These are phyloP conservation scores for Drosophila pseudoananassae DNA, from an alignment of 1,140 invertebrate species.

Conservation along the genomic window DNA sequence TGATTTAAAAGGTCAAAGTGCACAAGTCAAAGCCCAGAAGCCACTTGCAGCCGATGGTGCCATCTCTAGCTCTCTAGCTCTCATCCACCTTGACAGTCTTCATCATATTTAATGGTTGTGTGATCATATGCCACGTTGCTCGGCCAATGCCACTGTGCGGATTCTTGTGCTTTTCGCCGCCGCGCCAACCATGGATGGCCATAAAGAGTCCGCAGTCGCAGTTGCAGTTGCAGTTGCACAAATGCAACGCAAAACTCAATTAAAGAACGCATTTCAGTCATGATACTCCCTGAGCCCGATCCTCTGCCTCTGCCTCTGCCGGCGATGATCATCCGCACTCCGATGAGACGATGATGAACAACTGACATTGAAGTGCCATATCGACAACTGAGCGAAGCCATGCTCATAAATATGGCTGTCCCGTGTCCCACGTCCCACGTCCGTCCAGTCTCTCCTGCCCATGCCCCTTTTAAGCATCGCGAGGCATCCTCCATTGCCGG, in stretches of 20 bases:
- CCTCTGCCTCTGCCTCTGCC: background rate
- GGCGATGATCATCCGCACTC: constrained; percentile 31
- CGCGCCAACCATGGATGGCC: constrained; percentile 44
- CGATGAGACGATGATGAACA: constrained; percentile 70
- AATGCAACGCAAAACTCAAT: constrained; percentile 80
- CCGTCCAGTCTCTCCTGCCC: background rate
- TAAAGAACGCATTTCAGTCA: constrained; percentile 78
- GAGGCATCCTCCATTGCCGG: background rate
- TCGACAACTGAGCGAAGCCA: constrained; percentile 66
- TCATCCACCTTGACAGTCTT: constrained; percentile 69
- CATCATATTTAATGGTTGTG: constrained; percentile 83
- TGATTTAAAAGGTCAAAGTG: too few species aligned
- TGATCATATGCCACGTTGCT: constrained; percentile 81
- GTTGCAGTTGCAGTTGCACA: constrained; percentile 56
- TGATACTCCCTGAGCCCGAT: constrained; percentile 55
- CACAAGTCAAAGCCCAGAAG: too few species aligned
- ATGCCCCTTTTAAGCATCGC: constrained; percentile 10
- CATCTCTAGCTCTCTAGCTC: constrained; percentile 39
- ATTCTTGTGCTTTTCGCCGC: constrained; percentile 18
- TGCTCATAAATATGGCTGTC: constrained; percentile 77
- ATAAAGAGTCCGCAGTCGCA: constrained; percentile 64
- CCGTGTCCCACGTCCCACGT: constrained; percentile 7
- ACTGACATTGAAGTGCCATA: constrained; percentile 81
- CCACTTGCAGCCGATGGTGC: background rate
- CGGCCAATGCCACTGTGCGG: constrained; percentile 18